Evolutionary conservation across 2,888 invertebrate genomes (phyloP).

Genomic region (Hylaea fasciaria): DNA sequence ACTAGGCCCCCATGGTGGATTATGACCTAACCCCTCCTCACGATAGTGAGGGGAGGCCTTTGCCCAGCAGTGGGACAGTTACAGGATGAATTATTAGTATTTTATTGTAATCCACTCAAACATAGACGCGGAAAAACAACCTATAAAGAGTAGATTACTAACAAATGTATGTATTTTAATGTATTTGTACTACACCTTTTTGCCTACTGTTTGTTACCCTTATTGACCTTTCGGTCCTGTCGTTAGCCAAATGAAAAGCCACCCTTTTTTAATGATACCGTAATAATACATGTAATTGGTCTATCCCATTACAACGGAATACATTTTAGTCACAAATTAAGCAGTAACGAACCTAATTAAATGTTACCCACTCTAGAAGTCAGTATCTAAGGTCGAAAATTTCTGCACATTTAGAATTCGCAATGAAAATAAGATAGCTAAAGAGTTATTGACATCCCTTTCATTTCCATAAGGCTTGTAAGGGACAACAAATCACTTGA

Average conservation of each 20-base stretch:
- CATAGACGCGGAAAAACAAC: no score
- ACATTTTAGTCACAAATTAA: slow-evolving; percentile 35
- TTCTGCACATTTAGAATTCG: no score
- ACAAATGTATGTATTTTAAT: no score
- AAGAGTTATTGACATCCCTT: background rate
- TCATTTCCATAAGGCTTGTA: no score
- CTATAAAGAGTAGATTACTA: no score
- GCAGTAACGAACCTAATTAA: slow-evolving; percentile 38
- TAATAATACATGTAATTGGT: slow-evolving; percentile 25
- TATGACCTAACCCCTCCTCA: no score
- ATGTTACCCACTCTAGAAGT: slow-evolving; percentile 10
- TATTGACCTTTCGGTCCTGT: slow-evolving; percentile 9
- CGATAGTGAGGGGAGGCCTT: no score
- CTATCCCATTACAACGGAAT: slow-evolving; percentile 21
- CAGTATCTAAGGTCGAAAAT: slow-evolving; percentile 4
- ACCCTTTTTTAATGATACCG: slow-evolving; percentile 19
- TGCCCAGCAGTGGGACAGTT: no score
- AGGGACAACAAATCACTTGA: no score
- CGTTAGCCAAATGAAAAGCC: slow-evolving; percentile 24
- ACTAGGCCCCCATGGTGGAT: no score
- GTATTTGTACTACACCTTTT: background rate
- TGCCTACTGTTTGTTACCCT: background rate
- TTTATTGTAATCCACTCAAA: no score
- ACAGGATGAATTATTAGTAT: no score
- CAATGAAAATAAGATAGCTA: background rate